Evolutionary conservation across 2,888 invertebrate genomes (phyloP), one percentile per base, ranked within the genome.

Genomic region (Drosophila fulvimacula): DNA sequence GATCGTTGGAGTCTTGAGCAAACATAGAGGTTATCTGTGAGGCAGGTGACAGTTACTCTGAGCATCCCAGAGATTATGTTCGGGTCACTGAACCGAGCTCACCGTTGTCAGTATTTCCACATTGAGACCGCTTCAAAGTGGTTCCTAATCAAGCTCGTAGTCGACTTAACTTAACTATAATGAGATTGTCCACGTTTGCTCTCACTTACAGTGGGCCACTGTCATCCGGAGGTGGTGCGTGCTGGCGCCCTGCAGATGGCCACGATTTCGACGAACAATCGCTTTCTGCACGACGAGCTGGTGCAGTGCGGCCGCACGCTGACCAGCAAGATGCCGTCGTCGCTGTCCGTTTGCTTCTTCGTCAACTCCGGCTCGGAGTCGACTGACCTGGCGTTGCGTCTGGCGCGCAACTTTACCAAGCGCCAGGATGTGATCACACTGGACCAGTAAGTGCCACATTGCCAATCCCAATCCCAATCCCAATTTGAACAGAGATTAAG

Each of bases 351-450:
- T 5, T 98, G 98, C 90, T 99, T 96, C 93, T 96, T 99, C 91
- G 98, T 98, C 61, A 99, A 99, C 93, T 99, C 99, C 0, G 99
- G 99, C 11, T 99, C 99, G 7, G 99, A 99, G 93, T 99, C 99
- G 10, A 99, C 99, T 92, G 99, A 99, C 93, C 94, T 99, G 82
- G 99, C 99, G 0, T 92, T 99, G 42, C 95, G 99, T 68, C 93
- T 99, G 70, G 98, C 99, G 0, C 94, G 96, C 71, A 95, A 97
- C 60, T 96, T 98, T 92, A 99, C 99, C 1, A 96, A 96, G 87
- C 95, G 96, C 75, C 95, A 95, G 84, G 98, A 99, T 92, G 94
- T 98, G 80, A 96, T 99, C 88, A 96, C 98, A 0, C 93, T 99
- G 62, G 98, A 99, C 93, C 98, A 99, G 99, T 99, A 95, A 97